phyloP scores from a whole-genome alignment of 2,113 vertebrate genomes.

The Mirounga angustirostris region DNA sequence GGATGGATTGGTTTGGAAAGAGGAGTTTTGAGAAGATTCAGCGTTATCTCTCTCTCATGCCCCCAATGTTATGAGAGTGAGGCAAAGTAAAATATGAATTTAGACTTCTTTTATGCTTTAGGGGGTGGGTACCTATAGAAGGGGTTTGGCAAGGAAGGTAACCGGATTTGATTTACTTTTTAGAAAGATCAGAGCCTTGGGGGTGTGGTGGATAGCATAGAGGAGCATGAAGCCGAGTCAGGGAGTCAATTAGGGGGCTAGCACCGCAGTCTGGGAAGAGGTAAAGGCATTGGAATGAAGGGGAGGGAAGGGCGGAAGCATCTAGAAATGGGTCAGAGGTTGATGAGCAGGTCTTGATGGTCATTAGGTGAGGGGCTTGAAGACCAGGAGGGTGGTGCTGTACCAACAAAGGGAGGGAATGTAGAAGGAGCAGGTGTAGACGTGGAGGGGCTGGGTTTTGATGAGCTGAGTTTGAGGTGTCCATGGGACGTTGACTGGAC shows the following conservation, averaged over 20 bases:
- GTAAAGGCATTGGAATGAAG: neutral
- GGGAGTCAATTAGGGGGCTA: neutral
- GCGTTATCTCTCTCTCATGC: neutral
- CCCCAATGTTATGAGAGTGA: neutral
- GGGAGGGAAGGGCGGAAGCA: neutral
- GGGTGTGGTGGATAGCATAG: neutral
- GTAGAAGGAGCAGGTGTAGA: neutral
- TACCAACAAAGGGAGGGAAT: neutral
- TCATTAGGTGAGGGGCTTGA: neutral
- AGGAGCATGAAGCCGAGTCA: neutral
- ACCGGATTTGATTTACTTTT: neutral
- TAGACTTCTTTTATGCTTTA: neutral
- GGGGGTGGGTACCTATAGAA: neutral
- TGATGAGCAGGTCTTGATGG: neutral
- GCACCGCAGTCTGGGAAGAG: neutral
- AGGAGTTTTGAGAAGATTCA: neutral
- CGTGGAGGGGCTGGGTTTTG: accelerated
- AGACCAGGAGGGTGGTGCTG: neutral
- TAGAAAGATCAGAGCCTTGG: neutral
- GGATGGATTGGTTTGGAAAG: neutral
- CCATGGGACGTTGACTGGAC: neutral
- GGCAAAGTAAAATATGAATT: neutral
- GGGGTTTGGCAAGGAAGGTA: neutral
- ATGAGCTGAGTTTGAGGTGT: neutral
- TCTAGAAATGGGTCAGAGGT: neutral